Percentiles rank a stretch among this genome's conserved stretches.
These are phyloP conservation scores for Eupithecia subfuscata DNA, from an alignment of 2,888 invertebrate species.

Conservation along the genomic window DNA sequence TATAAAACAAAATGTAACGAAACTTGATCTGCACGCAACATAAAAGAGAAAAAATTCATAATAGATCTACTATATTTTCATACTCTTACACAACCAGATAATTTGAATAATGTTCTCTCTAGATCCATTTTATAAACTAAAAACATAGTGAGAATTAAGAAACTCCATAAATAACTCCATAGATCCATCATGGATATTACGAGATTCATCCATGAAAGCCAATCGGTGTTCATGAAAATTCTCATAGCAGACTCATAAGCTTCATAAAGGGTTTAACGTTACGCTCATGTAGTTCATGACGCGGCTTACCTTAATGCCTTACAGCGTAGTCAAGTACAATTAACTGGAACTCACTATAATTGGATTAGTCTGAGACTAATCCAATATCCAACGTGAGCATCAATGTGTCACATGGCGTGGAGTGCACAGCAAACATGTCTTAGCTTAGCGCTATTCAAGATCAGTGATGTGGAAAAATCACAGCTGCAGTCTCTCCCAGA, in stretches of 20 bases:
- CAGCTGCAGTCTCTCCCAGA: neutral
- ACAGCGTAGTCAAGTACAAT: slow-evolving; percentile 32
- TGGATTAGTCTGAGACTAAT: slow-evolving; percentile 38
- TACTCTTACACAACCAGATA: no score
- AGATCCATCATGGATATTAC: no score
- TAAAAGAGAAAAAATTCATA: no score
- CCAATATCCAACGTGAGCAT: slow-evolving; percentile 16
- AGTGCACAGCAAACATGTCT: slow-evolving; percentile 22
- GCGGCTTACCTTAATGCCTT: slow-evolving; percentile 25
- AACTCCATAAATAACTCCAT: no score
- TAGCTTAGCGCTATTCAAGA: neutral
- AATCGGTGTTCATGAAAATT: neutral
- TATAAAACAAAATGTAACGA: no score
- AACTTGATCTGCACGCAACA: no score
- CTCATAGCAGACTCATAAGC: neutral
- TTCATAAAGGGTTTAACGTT: slow-evolving; percentile 2
- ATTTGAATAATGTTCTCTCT: no score
- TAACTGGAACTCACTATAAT: slow-evolving; percentile 39
- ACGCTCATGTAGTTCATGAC: slow-evolving; percentile 27
- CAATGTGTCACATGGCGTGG: slow-evolving; percentile 14
- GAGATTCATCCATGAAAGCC: neutral
- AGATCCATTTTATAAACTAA: no score
- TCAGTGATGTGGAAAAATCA: slow-evolving; percentile 13
- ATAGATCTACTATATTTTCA: no score
- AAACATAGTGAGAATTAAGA: no score